These are phyloP conservation scores for Teleopsis dalmanni DNA, from an alignment of 1,140 invertebrate species.

Conservation along the genomic window DNA sequence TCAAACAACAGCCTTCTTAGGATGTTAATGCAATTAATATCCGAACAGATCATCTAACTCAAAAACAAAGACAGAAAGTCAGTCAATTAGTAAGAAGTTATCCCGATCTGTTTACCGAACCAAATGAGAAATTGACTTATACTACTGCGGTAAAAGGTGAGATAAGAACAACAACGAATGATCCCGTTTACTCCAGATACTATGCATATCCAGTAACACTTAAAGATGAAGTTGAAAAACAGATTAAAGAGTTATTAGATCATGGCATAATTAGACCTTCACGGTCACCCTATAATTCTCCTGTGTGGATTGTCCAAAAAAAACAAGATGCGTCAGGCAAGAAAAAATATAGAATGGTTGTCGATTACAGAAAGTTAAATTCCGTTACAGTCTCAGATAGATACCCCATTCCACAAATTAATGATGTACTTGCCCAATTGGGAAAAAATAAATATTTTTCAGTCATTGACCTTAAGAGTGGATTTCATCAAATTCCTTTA, in stretches of 20 bases:
- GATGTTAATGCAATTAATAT: slow-evolving; percentile 4
- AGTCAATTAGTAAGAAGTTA: background rate
- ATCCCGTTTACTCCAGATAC: slow-evolving; percentile 14
- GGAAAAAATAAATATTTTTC: slow-evolving; percentile 39
- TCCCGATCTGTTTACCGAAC: slow-evolving; percentile 6
- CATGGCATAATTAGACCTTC: slow-evolving; percentile 25
- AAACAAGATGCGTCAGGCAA: slow-evolving; percentile 17
- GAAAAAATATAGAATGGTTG: slow-evolving; percentile 31
- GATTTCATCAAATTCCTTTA: slow-evolving; percentile 47
- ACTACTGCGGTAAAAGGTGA: slow-evolving; percentile 8
- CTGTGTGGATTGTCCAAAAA: slow-evolving; percentile 15
- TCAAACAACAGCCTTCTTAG: slow-evolving; percentile 1
- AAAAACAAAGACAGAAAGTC: slow-evolving; percentile 4
- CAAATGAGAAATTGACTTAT: slow-evolving; percentile 1
- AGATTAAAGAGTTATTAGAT: slow-evolving; percentile 26
- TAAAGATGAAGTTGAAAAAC: slow-evolving; percentile 21
- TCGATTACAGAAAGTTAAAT: slow-evolving; percentile 37
- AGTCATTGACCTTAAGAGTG: slow-evolving; percentile 44
- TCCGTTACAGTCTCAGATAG: slow-evolving; percentile 35
- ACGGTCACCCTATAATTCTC: slow-evolving; percentile 23
- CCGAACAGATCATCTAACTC: background rate
- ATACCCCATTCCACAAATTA: slow-evolving; percentile 49
- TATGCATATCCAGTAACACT: slow-evolving; percentile 21
- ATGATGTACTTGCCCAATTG: slow-evolving; percentile 43
- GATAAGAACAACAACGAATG: slow-evolving; percentile 8